phyloP scores from a whole-genome alignment of 2,888 invertebrate species.

The Calliopum simillimum region DNA sequence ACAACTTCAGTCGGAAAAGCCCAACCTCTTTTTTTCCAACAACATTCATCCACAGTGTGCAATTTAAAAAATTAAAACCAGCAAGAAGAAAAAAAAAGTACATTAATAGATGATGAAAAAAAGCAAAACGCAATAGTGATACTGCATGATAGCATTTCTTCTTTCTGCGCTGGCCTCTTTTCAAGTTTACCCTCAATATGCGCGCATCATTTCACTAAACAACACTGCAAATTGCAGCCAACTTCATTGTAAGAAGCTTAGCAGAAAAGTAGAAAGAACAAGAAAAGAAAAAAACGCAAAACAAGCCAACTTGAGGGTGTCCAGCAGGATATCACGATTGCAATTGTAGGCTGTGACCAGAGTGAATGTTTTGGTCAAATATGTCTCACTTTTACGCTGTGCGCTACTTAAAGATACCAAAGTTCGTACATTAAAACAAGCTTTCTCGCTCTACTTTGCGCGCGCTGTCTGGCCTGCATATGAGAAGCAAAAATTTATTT shows the following conservation, averaged over 20 bases:
- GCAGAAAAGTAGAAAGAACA: not conserved
- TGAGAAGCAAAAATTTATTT: constrained; percentile 24
- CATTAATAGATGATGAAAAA: not conserved
- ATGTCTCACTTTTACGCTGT: not conserved
- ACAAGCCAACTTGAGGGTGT: not conserved
- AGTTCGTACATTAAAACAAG: too few species aligned
- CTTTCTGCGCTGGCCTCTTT: constrained; percentile 6
- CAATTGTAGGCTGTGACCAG: too few species aligned
- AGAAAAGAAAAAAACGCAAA: constrained; percentile 4
- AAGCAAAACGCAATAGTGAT: not conserved
- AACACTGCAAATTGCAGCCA: not conserved
- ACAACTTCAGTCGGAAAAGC: too few species aligned
- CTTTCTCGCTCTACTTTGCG: not conserved
- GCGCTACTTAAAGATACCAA: too few species aligned
- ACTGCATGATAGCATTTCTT: constrained; percentile 15
- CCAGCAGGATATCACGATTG: too few species aligned
- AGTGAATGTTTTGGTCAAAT: not conserved
- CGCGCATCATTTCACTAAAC: constrained; percentile 20
- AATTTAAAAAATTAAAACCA: constrained; percentile 27
- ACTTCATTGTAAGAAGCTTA: not conserved
- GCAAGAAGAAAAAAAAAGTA: not conserved
- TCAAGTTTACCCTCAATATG: too few species aligned
- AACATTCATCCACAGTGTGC: constrained; percentile 16
- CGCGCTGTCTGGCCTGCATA: not conserved
- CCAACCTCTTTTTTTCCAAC: not conserved